These are phyloP conservation scores for pig (Sus scrofa) DNA, from an alignment of 2,113 vertebrate genomes.

Conservation along the genomic window T2T-Sscrofa CM000821.6:866001-866500, in stretches of 20 bases:
- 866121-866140: background rate
- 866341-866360: background rate
- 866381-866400: background rate
- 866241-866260: background rate
- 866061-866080: background rate
- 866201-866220: background rate
- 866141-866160: background rate
- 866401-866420: background rate
- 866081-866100: background rate
- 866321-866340: background rate
- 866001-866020: background rate
- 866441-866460: background rate
- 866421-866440: background rate
- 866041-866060: background rate
- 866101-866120: background rate
- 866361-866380: background rate
- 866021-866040: background rate
- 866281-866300: background rate
- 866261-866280: background rate
- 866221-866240: background rate
- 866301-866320: background rate
- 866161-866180: background rate
- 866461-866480: conserved; percentile 45
- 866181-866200: background rate
- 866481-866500: background rate